Evolutionary conservation across 2,888 invertebrate genomes (phyloP).

Genomic region (Leptopterna dolabrata): DNA sequence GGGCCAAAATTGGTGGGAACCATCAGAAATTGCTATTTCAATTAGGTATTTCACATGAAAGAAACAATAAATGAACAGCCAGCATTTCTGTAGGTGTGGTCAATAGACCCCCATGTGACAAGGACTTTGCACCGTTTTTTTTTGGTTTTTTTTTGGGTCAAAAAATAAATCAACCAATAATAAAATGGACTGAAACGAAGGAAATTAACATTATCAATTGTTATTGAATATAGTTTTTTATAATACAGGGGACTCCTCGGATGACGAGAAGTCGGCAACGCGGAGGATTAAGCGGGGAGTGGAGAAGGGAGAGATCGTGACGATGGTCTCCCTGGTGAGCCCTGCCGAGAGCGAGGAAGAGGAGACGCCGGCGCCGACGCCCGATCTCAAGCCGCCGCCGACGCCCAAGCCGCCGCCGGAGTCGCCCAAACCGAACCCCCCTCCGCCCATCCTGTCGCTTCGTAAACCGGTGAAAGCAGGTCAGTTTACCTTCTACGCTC

Average conservation of each 20-base stretch:
- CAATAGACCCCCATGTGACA: too few species aligned
- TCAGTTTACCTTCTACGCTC: slow-evolving; percentile 44
- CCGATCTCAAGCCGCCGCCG: slow-evolving; percentile 36
- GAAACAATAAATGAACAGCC: too few species aligned
- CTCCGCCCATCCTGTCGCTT: slow-evolving; percentile 57
- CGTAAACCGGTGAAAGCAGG: slow-evolving; percentile 60
- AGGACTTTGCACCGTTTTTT: too few species aligned
- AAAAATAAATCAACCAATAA: too few species aligned
- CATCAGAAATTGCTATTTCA: too few species aligned
- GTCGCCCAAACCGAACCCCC: slow-evolving; percentile 38
- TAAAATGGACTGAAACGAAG: too few species aligned
- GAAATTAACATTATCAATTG: too few species aligned
- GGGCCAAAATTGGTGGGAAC: too few species aligned
- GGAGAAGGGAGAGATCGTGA: slow-evolving; percentile 70
- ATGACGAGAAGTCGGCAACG: slow-evolving; percentile 59
- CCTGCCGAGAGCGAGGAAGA: slow-evolving; percentile 75
- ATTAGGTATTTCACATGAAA: too few species aligned
- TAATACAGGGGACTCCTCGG: slow-evolving; percentile 37
- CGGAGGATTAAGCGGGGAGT: slow-evolving; percentile 62
- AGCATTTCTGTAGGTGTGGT: too few species aligned
- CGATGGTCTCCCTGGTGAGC: slow-evolving; percentile 76
- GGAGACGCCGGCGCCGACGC: slow-evolving; percentile 41
- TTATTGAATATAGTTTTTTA: background rate
- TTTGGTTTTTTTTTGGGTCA: too few species aligned
- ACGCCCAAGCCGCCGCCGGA: slow-evolving; percentile 47